Percentiles rank a stretch among this genome's conserved stretches.
Evolutionary conservation across 2,797 vertebrate genomes (phyloP).

Genomic region (Merluccius polli): DNA sequence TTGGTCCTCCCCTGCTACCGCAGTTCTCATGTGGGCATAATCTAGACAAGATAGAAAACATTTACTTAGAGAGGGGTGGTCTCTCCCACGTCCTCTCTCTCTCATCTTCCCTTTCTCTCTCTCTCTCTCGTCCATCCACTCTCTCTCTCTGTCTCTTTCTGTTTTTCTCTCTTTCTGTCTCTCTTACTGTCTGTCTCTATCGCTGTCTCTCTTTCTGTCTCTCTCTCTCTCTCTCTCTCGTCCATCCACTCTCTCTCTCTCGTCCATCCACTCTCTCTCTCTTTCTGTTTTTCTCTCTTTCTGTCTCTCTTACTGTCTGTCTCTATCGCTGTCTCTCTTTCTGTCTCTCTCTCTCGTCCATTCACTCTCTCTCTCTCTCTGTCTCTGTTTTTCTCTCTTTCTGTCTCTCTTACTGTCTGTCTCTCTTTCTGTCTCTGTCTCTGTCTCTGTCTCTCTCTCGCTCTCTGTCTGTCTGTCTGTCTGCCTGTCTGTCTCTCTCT

Average conservation of each 20-base stretch:
- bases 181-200: background rate
- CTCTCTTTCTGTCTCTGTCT: background rate
- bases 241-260: background rate
- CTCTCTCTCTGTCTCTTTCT: background rate
- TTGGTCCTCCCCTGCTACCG: slow-evolving; percentile 20
- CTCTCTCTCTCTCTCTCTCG: background rate
- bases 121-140: too few species aligned
- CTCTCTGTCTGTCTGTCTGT: background rate
- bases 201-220: background rate
- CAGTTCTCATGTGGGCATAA: slow-evolving; percentile 38
- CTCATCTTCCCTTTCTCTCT: too few species aligned
- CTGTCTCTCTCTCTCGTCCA: too few species aligned
- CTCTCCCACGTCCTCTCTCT: background rate
- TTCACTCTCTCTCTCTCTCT: too few species aligned
- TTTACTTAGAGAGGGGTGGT: slow-evolving; percentile 16
- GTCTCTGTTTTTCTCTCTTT: background rate
- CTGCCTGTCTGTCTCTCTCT: background rate
- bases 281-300: background rate
- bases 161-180: background rate
- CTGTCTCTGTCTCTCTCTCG: background rate
- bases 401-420: background rate
- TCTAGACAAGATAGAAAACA: slow-evolving; percentile 32
- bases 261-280: background rate
- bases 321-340: too few species aligned
- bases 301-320: background rate